These are phyloP conservation scores for Phyto melanocephala DNA, from an alignment of 2,888 invertebrate genomes.

Conservation along the genomic window DNA sequence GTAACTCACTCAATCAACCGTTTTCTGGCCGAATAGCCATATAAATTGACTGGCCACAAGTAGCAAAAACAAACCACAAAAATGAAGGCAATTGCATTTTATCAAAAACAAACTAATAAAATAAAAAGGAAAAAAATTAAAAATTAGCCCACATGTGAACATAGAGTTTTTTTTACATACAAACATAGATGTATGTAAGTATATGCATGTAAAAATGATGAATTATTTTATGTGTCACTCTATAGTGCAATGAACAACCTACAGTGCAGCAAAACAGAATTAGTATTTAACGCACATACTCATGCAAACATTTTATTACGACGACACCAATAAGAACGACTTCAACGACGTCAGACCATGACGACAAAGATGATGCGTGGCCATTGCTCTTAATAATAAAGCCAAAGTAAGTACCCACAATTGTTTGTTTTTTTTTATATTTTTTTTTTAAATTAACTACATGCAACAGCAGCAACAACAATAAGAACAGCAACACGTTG, in stretches of 20 bases:
- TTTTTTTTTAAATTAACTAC: constrained; percentile 14
- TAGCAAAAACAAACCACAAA: neutral
- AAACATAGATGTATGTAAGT: no score
- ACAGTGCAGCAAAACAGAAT: constrained; percentile 19
- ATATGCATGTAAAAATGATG: constrained; percentile 33
- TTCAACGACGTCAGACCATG: neutral
- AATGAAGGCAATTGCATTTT: constrained; percentile 19
- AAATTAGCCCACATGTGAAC: constrained; percentile 53
- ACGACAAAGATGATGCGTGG: constrained; percentile 45
- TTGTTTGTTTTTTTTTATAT: no score
- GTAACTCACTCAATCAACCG: constrained; percentile 13
- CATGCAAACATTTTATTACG: neutral
- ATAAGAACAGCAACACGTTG: neutral
- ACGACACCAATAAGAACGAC: neutral
- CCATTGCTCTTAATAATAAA: constrained; percentile 57
- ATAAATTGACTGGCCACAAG: constrained; percentile 1
- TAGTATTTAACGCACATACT: neutral
- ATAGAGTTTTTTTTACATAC: no score
- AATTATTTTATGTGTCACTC: constrained; percentile 54
- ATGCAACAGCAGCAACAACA: constrained; percentile 14
- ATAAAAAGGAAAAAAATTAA: constrained; percentile 15
- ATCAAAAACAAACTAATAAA: neutral
- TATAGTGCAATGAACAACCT: constrained; percentile 13
- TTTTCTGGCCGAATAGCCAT: neutral
- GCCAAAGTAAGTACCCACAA: constrained; percentile 46